Conservation (phyloP, 2,888 invertebrate species). For the Geophilus truncorum region DNA sequence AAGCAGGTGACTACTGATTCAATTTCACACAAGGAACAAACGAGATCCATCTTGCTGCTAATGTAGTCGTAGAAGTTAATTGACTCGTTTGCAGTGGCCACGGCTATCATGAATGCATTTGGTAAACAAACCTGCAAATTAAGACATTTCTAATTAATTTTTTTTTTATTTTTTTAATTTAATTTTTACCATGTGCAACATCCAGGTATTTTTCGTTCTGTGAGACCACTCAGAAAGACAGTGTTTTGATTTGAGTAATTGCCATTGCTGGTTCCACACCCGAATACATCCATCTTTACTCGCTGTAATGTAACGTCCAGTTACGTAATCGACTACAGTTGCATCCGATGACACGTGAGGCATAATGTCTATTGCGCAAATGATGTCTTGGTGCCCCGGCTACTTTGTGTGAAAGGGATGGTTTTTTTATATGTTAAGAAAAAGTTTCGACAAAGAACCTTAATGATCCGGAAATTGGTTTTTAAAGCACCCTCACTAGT, state of each 20-base stretch:
- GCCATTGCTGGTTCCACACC: conserved; percentile 1
- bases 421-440: no score
- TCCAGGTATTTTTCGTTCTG: background rate
- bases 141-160: background rate
- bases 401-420: no score
- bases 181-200: conserved; percentile 5
- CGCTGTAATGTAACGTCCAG: background rate
- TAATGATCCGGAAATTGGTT: background rate
- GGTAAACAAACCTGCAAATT: background rate
- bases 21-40: background rate
- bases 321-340: background rate
- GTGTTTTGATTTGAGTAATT: background rate
- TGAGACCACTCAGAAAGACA: background rate
- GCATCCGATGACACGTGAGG: background rate
- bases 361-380: background rate
- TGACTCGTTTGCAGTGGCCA: background rate
- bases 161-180: background rate
- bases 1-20: background rate
- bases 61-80: background rate
- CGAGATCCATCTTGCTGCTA: background rate
- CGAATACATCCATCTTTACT: conserved; percentile 1
- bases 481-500: background rate
- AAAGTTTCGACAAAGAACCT: no score
- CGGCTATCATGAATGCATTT: background rate
- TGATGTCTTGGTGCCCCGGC: background rate